Conservation (phyloP, 2,888 invertebrate species). For the Macrosoma leucophasiata region DNA sequence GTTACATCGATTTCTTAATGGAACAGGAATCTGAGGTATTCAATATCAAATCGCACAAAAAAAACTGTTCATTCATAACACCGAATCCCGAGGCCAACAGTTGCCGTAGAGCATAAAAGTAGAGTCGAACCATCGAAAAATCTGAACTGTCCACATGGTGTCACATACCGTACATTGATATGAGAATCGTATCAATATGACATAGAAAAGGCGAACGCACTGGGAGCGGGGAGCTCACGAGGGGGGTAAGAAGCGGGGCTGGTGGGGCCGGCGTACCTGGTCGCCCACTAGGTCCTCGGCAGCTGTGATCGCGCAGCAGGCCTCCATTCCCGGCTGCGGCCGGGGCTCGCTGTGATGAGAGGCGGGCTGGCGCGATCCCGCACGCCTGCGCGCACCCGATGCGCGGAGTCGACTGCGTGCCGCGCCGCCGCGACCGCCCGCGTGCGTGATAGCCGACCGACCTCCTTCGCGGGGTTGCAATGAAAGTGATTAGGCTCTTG, state of each 20-base stretch:
- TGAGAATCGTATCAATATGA: too few species aligned
- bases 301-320: constrained; percentile 64
- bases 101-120: too few species aligned
- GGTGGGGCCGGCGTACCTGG: constrained; percentile 53
- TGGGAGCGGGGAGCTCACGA: too few species aligned
- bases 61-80: too few species aligned
- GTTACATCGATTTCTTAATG: too few species aligned
- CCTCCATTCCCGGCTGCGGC: constrained; percentile 67
- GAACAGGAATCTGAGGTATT: too few species aligned
- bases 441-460: constrained; percentile 46
- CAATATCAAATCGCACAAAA: too few species aligned
- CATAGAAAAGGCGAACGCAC: too few species aligned
- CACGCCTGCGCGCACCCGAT: constrained; percentile 22
- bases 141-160: too few species aligned
- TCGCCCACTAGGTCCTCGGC: constrained; percentile 71
- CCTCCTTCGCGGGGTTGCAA: constrained; percentile 66
- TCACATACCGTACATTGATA: too few species aligned
- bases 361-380: constrained; percentile 26
- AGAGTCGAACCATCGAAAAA: too few species aligned
- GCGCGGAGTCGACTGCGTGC: constrained; percentile 33
- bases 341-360: constrained; percentile 38
- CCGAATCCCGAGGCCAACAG: too few species aligned
- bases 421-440: constrained; percentile 33
- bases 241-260: background rate
- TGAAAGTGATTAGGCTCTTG: constrained; percentile 68